Evolutionary conservation across 2,797 vertebrate species (phyloP).

Genomic region (Coendou prehensilis): DNA sequence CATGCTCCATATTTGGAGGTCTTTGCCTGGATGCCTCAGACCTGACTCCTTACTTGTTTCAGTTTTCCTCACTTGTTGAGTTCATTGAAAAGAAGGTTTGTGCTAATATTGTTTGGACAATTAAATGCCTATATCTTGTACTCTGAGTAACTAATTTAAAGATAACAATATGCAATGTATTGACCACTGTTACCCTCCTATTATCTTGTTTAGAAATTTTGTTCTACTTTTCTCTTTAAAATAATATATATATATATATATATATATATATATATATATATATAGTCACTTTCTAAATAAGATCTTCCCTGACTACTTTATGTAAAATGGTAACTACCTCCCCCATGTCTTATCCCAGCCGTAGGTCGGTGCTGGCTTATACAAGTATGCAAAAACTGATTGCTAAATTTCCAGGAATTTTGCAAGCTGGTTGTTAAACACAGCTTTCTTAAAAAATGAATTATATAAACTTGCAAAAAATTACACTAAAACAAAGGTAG

Average conservation of each 20-base stretch:
- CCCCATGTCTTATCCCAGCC: not conserved
- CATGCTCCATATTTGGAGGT: not conserved
- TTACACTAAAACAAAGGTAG: slow-evolving; percentile 23
- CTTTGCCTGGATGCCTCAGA: not conserved
- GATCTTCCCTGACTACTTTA: not conserved
- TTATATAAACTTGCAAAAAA: not conserved
- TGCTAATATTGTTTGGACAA: too few species aligned
- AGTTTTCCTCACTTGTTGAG: not conserved
- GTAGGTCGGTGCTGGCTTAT: not conserved
- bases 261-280: too few species aligned
- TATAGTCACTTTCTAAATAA: slow-evolving; percentile 16
- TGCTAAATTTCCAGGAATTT: not conserved
- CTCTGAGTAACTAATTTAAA: too few species aligned
- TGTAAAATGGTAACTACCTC: not conserved
- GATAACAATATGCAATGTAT: too few species aligned
- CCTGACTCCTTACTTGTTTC: not conserved
- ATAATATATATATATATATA: too few species aligned
- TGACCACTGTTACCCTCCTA: too few species aligned
- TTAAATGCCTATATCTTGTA: too few species aligned
- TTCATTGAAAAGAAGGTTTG: too few species aligned
- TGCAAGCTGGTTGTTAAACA: not conserved
- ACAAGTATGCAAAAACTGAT: not conserved
- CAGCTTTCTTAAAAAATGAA: not conserved
- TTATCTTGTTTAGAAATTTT: too few species aligned
- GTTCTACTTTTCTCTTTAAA: too few species aligned